Evolutionary conservation across 1,140 invertebrate species (phyloP).

Genomic region (Apis mellifera): DNA sequence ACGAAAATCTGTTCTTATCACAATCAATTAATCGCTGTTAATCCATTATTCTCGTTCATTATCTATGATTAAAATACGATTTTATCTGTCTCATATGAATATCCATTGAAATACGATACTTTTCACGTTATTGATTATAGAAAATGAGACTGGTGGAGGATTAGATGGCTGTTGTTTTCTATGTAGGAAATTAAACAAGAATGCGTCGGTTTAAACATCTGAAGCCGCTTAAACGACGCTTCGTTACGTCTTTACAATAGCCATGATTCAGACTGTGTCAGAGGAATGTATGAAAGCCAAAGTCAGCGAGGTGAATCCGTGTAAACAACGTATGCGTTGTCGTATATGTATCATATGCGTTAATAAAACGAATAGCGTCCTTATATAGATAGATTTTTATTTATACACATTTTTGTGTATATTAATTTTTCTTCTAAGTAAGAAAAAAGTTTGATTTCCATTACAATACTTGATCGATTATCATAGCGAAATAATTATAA

Average conservation of each 20-base stretch:
- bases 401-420: neutral
- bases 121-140: neutral
- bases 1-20: neutral
- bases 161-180: neutral
- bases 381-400: neutral
- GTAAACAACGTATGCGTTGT: neutral
- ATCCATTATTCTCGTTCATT: neutral
- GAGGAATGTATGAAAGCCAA: neutral
- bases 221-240: constrained; percentile 14
- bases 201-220: constrained; percentile 18
- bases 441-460: no score
- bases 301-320: constrained; percentile 22
- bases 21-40: neutral
- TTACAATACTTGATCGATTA: no score
- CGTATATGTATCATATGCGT: neutral
- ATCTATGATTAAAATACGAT: constrained; percentile 7
- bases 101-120: neutral
- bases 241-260: constrained; percentile 38
- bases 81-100: neutral
- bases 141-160: neutral
- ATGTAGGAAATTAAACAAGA: constrained; percentile 42
- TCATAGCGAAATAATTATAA: no score
- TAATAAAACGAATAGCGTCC: constrained; percentile 19
- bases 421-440: no score
- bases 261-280: constrained; percentile 1